Conservation (phyloP, 2,113 vertebrate species). For the Dasypus novemcinctus region DNA sequence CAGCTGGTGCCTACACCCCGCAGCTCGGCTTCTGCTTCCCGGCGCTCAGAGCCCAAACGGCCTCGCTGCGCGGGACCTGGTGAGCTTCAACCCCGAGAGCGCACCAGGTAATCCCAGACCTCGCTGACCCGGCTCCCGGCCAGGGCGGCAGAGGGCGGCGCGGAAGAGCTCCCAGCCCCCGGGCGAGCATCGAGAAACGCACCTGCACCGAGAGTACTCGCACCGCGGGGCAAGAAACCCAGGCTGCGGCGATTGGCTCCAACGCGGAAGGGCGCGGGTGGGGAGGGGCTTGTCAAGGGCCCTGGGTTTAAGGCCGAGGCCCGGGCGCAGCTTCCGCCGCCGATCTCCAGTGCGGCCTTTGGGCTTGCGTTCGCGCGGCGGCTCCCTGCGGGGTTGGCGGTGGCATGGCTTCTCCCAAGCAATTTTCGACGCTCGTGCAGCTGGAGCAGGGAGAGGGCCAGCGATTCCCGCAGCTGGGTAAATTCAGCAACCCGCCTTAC, state of each 20-base stretch:
- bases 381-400: accelerated
- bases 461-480: background rate
- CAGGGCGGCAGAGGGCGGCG: no score
- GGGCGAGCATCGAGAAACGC: no score
- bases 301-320: background rate
- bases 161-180: no score
- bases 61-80: no score
- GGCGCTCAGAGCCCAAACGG: no score
- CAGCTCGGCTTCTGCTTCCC: background rate
- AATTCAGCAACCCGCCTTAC: background rate
- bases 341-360: accelerated
- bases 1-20: accelerated
- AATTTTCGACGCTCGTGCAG: background rate
- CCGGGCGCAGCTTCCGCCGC: accelerated
- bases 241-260: background rate
- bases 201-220: background rate
- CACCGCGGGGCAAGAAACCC: accelerated
- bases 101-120: no score
- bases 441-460: background rate
- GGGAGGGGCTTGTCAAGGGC: background rate
- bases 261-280: background rate
- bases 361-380: accelerated
- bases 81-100: no score
- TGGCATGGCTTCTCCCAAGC: background rate
- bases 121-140: no score